Evolutionary conservation across 2,797 vertebrate species (phyloP).

Genomic region (Pterois miles): DNA sequence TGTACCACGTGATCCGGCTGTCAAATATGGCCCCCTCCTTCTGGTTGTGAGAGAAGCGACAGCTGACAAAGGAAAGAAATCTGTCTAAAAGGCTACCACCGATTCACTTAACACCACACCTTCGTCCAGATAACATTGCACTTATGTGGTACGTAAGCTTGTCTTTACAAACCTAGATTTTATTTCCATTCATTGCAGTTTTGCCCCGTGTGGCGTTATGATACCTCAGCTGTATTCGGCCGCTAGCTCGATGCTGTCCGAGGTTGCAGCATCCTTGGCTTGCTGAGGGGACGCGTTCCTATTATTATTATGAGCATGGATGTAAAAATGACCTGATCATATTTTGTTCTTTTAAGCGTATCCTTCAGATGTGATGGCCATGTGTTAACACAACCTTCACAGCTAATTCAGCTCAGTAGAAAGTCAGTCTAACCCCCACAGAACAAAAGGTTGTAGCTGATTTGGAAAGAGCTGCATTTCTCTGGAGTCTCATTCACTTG

Average conservation of each 20-base stretch:
- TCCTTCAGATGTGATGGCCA: not conserved
- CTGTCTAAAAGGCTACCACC: constrained; percentile 16
- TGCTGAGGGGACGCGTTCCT: not conserved
- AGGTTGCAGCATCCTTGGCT: constrained; percentile 59
- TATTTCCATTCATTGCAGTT: not conserved
- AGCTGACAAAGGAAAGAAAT: constrained; percentile 63
- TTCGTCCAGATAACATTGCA: not conserved
- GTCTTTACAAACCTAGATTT: not conserved
- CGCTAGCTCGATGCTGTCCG: constrained; percentile 51
- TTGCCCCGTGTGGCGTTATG: not conserved
- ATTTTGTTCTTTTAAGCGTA: no score
- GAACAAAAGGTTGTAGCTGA: constrained; percentile 49
- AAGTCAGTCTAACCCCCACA: not conserved
- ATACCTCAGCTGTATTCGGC: constrained; percentile 47
- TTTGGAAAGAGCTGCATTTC: constrained; percentile 12
- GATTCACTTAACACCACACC: not conserved
- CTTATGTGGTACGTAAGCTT: constrained; percentile 64
- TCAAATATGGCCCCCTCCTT: constrained; percentile 82
- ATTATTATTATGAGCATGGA: not conserved
- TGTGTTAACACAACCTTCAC: not conserved
- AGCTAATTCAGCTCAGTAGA: not conserved
- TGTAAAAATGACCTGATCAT: not conserved
- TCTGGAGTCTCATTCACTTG: not conserved
- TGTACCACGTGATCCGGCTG: constrained; percentile 80
- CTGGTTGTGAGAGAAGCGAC: constrained; percentile 64